Conservation (phyloP, 2,113 vertebrate genomes). For the Phalacrocorax pelagicus region DNA sequence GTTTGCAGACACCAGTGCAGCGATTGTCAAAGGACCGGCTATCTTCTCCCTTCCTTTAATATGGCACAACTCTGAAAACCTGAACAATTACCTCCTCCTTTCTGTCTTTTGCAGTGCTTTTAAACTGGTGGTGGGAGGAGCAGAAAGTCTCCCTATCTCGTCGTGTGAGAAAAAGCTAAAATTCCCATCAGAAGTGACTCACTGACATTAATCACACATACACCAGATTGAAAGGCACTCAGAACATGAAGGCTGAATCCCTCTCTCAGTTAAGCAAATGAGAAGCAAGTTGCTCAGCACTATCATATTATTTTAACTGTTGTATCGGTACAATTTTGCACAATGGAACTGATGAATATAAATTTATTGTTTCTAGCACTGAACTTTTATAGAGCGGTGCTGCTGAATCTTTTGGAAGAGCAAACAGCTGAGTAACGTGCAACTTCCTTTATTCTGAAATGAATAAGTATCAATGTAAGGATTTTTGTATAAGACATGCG, state of each 20-base stretch:
- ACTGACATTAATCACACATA: conserved; percentile 51
- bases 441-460: not conserved
- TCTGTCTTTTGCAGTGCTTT: not conserved
- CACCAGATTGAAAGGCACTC: conserved; percentile 42
- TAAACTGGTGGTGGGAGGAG: conserved; percentile 35
- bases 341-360: conserved; percentile 3
- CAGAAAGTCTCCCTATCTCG: not conserved
- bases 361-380: not conserved
- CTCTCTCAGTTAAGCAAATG: conserved; percentile 14
- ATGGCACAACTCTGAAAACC: not conserved
- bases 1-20: not conserved
- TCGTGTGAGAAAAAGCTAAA: conserved; percentile 11
- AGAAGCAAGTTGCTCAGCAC: conserved; percentile 19
- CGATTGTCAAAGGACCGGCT: not conserved
- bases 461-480: not conserved
- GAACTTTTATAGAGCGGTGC: not conserved
- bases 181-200: conserved; percentile 57
- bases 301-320: not conserved
- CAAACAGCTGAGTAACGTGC: not conserved
- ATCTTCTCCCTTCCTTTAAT: not conserved
- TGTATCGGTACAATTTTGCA: not conserved
- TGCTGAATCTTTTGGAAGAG: not conserved
- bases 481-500: not conserved
- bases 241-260: not conserved
- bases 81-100: not conserved